Evolutionary conservation across 2,113 vertebrate species (phyloP).

Genomic region (Dromaius novaehollandiae): DNA sequence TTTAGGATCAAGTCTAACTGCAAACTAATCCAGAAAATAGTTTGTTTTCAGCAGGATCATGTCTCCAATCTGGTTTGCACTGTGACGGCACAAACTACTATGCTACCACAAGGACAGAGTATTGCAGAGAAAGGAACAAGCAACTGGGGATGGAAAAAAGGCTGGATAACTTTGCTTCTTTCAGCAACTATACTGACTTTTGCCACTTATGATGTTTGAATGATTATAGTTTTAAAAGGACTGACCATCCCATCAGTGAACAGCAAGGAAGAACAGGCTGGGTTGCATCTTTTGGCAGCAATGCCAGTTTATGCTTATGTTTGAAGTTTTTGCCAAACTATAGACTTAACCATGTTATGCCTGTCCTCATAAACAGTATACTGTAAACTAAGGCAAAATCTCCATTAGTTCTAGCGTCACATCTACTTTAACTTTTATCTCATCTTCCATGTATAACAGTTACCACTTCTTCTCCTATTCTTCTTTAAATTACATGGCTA

Average conservation of each 20-base stretch:
- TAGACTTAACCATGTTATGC: rapidly evolving
- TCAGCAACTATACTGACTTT: rapidly evolving
- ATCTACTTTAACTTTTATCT: not conserved
- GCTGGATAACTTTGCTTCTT: not conserved
- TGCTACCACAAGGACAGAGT: not conserved
- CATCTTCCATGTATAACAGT: not conserved
- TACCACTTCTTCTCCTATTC: not conserved
- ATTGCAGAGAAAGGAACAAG: not conserved
- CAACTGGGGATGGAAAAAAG: not conserved
- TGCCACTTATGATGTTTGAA: not conserved
- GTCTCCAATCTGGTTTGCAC: not conserved
- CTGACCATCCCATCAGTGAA: not conserved
- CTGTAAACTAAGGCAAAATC: not conserved
- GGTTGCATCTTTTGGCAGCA: not conserved
- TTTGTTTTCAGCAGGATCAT: not conserved
- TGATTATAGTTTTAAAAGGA: not conserved
- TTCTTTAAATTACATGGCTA: not conserved
- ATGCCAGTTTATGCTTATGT: rapidly evolving
- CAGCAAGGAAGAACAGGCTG: not conserved
- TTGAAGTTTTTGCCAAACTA: not conserved
- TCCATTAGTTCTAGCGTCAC: not conserved
- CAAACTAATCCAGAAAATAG: not conserved
- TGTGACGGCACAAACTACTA: not conserved
- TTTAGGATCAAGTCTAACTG: not conserved
- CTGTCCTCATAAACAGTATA: not conserved